Percentiles rank a stretch among this genome's conserved stretches.
These are phyloP conservation scores for Emys orbicularis DNA, from an alignment of 2,797 vertebrate species.

Conservation along the genomic window DNA sequence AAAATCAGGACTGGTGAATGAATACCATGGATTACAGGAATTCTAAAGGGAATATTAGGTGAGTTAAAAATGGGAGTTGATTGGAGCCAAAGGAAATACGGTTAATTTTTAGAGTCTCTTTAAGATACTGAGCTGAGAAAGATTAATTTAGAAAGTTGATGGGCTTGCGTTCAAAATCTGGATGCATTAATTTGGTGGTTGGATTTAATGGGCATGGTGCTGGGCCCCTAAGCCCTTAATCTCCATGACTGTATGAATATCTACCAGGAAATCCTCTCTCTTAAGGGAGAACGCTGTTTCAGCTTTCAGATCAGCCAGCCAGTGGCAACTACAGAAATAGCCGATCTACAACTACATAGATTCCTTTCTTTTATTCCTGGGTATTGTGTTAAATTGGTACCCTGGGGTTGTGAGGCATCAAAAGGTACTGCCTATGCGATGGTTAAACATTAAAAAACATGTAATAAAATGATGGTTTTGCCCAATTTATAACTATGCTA, in stretches of 20 bases:
- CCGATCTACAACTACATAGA: not conserved
- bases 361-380: not conserved
- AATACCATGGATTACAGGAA: not conserved
- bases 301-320: not conserved
- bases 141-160: not conserved
- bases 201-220: not conserved
- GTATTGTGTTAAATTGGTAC: not conserved
- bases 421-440: not conserved
- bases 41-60: conserved; percentile 9
- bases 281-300: not conserved
- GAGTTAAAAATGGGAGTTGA: conserved; percentile 26
- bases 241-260: not conserved
- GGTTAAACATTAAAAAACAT: not conserved
- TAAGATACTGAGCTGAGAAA: not conserved
- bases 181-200: not conserved
- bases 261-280: not conserved
- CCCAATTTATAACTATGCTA: not conserved
- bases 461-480: not conserved
- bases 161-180: not conserved
- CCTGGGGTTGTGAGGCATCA: not conserved
- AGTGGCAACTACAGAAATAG: not conserved
- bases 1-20: conserved; percentile 40
- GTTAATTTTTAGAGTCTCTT: not conserved
- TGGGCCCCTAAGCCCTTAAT: not conserved
- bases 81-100: not conserved